A percentile compares a stretch with the other conserved stretches of the same genome.
phyloP scores from a whole-genome alignment of 2,888 invertebrate species.

The Sarcophaga carnaria region DNA sequence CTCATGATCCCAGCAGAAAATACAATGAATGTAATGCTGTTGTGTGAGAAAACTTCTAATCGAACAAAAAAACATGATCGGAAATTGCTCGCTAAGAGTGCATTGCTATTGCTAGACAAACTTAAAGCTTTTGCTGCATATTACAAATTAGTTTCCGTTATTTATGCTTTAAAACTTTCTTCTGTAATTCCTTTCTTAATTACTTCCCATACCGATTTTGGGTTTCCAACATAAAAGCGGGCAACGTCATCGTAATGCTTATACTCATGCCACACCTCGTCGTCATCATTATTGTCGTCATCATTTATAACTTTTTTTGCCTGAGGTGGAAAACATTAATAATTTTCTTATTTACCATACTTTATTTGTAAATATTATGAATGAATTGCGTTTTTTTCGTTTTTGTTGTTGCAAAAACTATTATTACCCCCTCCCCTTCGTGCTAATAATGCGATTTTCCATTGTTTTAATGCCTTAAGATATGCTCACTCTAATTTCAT shows the following conservation, averaged over 20 bases:
- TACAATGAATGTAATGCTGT: too few relatives aligned
- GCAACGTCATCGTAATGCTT: not conserved
- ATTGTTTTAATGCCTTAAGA: conserved; percentile 45
- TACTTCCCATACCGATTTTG: too few relatives aligned
- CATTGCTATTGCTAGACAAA: too few relatives aligned
- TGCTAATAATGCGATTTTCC: conserved; percentile 22
- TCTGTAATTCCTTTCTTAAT: too few relatives aligned
- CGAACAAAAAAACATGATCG: too few relatives aligned
- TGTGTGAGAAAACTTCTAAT: too few relatives aligned
- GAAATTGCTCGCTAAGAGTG: too few relatives aligned
- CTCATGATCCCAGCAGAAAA: too few relatives aligned
- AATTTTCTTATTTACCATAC: conserved; percentile 13
- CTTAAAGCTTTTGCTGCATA: too few relatives aligned
- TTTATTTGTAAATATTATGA: conserved; percentile 13
- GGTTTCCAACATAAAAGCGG: too few relatives aligned
- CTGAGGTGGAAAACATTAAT: conserved; percentile 7
- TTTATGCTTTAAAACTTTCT: too few relatives aligned
- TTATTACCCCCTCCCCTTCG: not conserved
- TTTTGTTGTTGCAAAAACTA: not conserved
- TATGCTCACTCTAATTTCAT: conserved; percentile 47
- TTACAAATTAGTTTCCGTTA: too few relatives aligned
- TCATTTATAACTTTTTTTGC: conserved; percentile 19
- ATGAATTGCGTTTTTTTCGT: not conserved
- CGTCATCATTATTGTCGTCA: not conserved
- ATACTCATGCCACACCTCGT: not conserved